Percentiles rank a stretch among this genome's conserved stretches.
phyloP scores from a whole-genome alignment of 2,888 invertebrate genomes.

The Lepidochrysops patricia region DNA sequence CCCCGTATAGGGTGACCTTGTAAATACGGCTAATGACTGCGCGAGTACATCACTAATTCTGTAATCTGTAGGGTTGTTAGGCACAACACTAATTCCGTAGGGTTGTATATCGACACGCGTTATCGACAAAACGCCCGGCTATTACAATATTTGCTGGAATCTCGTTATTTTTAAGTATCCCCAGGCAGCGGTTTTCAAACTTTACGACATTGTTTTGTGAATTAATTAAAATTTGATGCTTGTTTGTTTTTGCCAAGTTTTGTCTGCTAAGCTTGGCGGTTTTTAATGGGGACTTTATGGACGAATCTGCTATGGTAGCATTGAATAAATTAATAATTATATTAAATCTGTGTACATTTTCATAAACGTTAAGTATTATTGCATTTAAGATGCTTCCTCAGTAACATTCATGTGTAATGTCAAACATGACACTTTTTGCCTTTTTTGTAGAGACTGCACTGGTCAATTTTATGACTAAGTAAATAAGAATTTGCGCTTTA shows the following conservation, averaged over 20 bases:
- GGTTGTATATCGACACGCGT: neutral
- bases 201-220: conserved; percentile 20
- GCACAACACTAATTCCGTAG: conserved; percentile 5
- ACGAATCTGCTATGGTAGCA: neutral
- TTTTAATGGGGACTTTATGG: neutral
- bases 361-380: neutral
- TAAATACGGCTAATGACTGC: neutral
- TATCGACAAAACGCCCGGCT: conserved; percentile 31
- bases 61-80: neutral
- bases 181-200: conserved; percentile 49
- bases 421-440: no score
- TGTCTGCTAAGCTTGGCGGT: neutral
- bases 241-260: neutral
- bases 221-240: conserved; percentile 10
- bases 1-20: neutral
- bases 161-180: conserved; percentile 75
- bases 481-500: no score
- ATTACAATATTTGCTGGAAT: conserved; percentile 71
- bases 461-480: no score
- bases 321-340: neutral
- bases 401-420: no score
- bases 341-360: no score
- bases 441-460: no score
- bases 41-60: conserved; percentile 1
- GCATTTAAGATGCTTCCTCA: neutral